A percentile compares a stretch with the other conserved stretches of the same genome.
These are phyloP conservation scores for Ciconia stormi DNA, from an alignment of 2,113 vertebrate species.

Conservation along the genomic window DNA sequence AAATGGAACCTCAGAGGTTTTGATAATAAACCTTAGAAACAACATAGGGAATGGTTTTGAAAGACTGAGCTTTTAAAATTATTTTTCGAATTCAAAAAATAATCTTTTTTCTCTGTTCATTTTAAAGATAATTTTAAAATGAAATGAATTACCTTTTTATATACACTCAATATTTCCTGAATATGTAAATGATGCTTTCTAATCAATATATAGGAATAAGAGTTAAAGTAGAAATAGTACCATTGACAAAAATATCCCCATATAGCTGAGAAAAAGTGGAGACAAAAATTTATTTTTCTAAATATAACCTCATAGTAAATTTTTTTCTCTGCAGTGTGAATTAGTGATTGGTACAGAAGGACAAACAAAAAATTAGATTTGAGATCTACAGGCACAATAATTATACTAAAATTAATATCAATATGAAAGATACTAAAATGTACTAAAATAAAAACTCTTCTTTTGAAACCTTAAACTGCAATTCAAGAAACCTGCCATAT, in stretches of 20 bases:
- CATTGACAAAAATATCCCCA: neutral
- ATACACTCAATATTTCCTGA: neutral
- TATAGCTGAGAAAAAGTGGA: neutral
- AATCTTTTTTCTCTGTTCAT: neutral
- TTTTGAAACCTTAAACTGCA: neutral
- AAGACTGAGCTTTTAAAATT: neutral
- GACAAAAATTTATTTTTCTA: neutral
- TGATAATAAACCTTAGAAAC: neutral
- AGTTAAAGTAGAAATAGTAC: neutral
- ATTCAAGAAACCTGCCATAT: neutral
- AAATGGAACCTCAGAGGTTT: neutral
- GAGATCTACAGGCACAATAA: neutral
- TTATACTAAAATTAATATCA: neutral
- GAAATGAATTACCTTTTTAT: neutral
- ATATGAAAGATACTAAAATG: neutral
- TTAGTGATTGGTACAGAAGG: neutral
- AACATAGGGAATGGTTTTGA: neutral
- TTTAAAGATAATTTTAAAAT: neutral
- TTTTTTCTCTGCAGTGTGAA: neutral
- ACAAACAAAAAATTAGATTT: neutral
- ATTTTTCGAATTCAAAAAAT: neutral
- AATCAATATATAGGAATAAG: conserved; percentile 18
- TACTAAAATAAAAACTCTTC: neutral
- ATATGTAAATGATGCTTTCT: conserved; percentile 1
- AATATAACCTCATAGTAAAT: neutral